Base-by-base conservation (phyloP, 2,888 invertebrate genomes). In the Polietes domitor region DNA sequence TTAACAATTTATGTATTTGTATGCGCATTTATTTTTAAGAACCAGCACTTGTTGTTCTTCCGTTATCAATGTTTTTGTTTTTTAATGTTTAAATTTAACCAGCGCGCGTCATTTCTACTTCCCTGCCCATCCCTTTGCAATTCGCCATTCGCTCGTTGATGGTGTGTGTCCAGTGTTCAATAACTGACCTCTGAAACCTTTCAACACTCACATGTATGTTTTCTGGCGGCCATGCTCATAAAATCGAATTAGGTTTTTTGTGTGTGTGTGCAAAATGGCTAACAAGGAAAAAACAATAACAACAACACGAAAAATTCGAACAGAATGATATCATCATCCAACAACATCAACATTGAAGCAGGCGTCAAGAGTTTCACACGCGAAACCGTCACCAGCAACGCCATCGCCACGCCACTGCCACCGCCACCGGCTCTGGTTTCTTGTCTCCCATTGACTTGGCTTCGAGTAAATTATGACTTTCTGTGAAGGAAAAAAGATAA, bases 161-260 rank as follows among this genome's bases (percentile, higher is more conserved):
- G 41, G 41, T 41, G 41, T 41, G 12, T 7, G 41, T 12, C 41
- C 41, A 41, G 12, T 41, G 32, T 41, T 12, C 65, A 24, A 68
- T 41, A 68, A 68, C 68, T 68, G 68, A 68, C 68, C 68, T 68
- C 43, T 43, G 68, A 68, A 68, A 68, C 41, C 68, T 41, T 41
- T 68, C 68, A 68, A 21, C 65, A 41, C 12, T 43, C 12, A 28
- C 21, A 19, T 6, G 32, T 41, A 19, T 6, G 32, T 17, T 63
- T 32, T 9, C 19, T 37, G 37, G 19, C 21, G 37, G 19, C 21
- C 19, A 37, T 65, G 37, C 3, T 5, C 32, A 32, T 32, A 7
- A 32, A 24, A 58, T 58, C 19, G 3, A 58, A n/a, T 26, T 61
- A n/a, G 9, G 26, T 58, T 61, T 24, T 61, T 61, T 61, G 15